These are phyloP conservation scores for Hyppa rectilinea DNA, from an alignment of 2,888 invertebrate genomes.

Conservation along the genomic window DNA sequence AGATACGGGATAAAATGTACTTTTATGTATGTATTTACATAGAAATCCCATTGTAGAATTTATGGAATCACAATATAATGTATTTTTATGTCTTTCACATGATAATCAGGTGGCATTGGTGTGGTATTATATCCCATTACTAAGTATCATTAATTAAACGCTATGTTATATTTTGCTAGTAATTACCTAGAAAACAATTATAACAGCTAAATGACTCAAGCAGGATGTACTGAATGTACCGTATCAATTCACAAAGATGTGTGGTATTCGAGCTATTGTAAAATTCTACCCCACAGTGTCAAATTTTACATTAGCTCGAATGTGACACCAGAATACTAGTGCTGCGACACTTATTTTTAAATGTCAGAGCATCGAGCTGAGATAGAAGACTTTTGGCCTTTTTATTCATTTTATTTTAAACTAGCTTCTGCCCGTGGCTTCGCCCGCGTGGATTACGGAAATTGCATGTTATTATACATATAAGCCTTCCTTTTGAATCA, in stretches of 20 bases:
- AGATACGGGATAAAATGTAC: neutral
- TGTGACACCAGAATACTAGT: no score
- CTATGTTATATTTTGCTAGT: neutral
- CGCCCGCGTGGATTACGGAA: no score
- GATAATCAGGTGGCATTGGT: conserved; percentile 25
- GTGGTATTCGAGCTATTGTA: neutral
- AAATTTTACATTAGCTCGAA: no score
- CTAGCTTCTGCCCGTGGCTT: no score
- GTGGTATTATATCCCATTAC: conserved; percentile 27
- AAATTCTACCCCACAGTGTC: no score
- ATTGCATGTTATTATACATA: no score
- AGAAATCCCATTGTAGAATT: conserved; percentile 21
- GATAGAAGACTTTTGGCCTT: no score
- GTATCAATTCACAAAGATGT: neutral
- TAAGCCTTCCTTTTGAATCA: no score
- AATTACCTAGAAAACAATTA: neutral
- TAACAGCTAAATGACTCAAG: neutral
- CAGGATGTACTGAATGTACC: neutral
- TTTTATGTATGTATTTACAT: conserved; percentile 16
- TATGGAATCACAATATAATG: conserved; percentile 39
- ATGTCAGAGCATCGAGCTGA: no score
- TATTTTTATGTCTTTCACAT: conserved; percentile 50
- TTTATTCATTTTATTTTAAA: no score
- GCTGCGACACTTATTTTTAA: no score
- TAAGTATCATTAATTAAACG: conserved; percentile 1